Evolutionary conservation across 2,797 vertebrate species (phyloP).

Genomic region (Pteronotus mesoamericanus): DNA sequence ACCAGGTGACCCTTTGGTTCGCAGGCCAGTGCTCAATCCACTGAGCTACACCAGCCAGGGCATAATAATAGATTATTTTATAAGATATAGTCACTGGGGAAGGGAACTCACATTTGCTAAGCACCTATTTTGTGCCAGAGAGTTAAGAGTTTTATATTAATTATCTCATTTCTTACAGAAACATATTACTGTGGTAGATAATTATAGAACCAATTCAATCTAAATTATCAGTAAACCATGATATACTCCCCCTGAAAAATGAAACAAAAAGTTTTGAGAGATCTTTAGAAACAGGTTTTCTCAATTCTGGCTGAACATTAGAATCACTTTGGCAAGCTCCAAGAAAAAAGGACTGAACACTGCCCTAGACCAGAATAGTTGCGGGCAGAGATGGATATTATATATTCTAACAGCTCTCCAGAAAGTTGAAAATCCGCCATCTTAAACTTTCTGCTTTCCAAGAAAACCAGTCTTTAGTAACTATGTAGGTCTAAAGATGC

Average conservation of each 20-base stretch:
- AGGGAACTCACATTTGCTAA: not conserved
- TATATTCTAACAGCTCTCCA: not conserved
- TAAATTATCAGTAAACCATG: not conserved
- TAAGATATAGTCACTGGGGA: not conserved
- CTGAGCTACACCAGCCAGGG: no score
- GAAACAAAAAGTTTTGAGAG: not conserved
- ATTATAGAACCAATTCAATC: not conserved
- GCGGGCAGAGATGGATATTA: not conserved
- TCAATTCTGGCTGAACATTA: not conserved
- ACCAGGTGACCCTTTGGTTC: no score
- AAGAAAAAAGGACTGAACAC: not conserved
- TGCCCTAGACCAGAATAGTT: not conserved
- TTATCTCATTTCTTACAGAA: not conserved
- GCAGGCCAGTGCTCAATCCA: no score
- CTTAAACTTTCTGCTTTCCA: not conserved
- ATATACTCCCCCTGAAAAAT: not conserved
- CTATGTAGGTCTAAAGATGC: not conserved
- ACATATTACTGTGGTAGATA: not conserved
- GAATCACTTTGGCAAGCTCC: not conserved
- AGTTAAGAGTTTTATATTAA: not conserved
- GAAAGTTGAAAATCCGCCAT: not conserved
- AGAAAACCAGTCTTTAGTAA: slow-evolving; percentile 23
- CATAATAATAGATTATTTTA: not conserved
- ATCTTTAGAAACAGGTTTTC: not conserved
- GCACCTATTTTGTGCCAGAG: not conserved